Percentiles rank a stretch among this genome's conserved stretches.
Evolutionary conservation across 2,797 vertebrate species (phyloP).

Genomic region (Glyptemys insculpta): DNA sequence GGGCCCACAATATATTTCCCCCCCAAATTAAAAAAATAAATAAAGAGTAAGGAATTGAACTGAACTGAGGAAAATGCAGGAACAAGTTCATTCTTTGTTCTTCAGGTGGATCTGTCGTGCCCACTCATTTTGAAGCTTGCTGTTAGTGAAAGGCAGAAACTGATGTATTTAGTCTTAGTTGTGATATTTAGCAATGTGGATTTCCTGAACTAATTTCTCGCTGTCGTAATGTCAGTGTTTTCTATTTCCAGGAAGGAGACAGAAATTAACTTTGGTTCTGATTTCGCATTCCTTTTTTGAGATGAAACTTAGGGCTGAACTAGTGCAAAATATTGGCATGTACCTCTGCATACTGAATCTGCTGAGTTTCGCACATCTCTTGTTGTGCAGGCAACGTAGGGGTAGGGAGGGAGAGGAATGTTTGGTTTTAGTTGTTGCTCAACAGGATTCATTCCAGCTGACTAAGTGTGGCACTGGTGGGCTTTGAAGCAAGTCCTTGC

Average conservation of each 20-base stretch:
- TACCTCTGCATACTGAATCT: neutral
- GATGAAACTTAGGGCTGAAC: neutral
- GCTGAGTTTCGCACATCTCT: slow-evolving; percentile 39
- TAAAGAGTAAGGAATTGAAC: rapidly evolving
- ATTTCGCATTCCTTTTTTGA: slow-evolving; percentile 11
- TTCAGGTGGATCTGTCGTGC: rapidly evolving
- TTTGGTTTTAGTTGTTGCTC: neutral
- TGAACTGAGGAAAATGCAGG: neutral
- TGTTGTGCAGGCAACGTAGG: rapidly evolving
- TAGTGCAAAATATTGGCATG: slow-evolving; percentile 8
- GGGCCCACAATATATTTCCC: neutral
- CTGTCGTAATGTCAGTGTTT: neutral
- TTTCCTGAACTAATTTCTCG: rapidly evolving
- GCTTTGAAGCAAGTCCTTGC: rapidly evolving
- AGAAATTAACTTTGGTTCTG: neutral
- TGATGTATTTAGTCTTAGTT: neutral
- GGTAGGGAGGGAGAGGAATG: neutral
- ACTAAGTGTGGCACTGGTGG: neutral
- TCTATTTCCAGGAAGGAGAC: neutral
- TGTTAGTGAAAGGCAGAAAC: neutral
- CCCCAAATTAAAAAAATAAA: neutral
- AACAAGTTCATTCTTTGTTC: neutral
- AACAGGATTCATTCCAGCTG: neutral
- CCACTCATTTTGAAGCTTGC: rapidly evolving
- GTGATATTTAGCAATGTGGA: neutral